A percentile compares a stretch with the other conserved stretches of the same genome.
Evolutionary conservation across 2,797 vertebrate species (phyloP).

Genomic region (Sphenodon punctatus): DNA sequence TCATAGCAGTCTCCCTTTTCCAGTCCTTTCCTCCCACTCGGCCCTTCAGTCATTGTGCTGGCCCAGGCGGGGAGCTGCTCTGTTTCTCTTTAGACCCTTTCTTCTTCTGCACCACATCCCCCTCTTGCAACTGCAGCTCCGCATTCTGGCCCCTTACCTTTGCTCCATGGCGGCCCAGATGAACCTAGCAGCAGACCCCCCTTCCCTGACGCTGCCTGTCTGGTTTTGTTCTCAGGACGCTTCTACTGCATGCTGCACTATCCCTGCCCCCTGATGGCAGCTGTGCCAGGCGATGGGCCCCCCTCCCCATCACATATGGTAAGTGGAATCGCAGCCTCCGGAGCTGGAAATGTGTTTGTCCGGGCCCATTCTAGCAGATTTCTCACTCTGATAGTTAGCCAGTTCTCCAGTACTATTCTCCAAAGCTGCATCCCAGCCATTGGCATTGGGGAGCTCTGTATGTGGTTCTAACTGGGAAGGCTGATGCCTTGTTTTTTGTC

Average conservation of each 20-base stretch:
- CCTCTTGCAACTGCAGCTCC: not conserved
- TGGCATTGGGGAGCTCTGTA: not conserved
- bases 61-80: not conserved
- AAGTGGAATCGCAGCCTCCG: not conserved
- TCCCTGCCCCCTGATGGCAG: not conserved
- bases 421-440: not conserved
- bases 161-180: not conserved
- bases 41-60: too few relatives aligned
- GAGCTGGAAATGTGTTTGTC: not conserved
- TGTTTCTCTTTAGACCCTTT: not conserved
- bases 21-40: too few relatives aligned
- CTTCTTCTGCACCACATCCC: not conserved
- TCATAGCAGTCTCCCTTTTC: too few relatives aligned
- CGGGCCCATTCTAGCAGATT: not conserved
- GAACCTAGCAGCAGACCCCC: not conserved
- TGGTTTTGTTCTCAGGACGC: slow-evolving; percentile 40
- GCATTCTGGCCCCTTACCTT: too few relatives aligned
- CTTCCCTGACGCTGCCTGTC: rapidly evolving
- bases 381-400: not conserved
- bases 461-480: not conserved
- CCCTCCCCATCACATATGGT: not conserved
- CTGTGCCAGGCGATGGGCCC: not conserved
- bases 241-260: slow-evolving; percentile 77
- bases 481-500: not conserved
- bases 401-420: not conserved